Evolutionary conservation across 2,113 vertebrate genomes (phyloP).

Genomic region (Balaeniceps rex): DNA sequence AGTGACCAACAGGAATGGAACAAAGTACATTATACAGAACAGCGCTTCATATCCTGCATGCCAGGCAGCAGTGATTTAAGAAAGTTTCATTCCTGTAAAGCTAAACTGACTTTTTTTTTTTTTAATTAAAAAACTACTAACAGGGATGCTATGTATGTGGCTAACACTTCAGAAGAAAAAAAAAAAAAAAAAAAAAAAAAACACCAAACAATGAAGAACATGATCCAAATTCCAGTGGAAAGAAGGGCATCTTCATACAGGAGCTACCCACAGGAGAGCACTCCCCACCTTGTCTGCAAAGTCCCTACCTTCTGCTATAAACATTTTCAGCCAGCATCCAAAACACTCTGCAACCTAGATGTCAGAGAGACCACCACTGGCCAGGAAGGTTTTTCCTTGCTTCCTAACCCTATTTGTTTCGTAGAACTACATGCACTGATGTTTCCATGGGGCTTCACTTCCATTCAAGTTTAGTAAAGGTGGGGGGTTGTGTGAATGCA

Average conservation of each 20-base stretch:
- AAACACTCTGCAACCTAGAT: neutral
- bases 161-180: neutral
- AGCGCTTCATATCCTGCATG: neutral
- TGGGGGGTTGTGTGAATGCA: accelerated
- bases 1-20: neutral
- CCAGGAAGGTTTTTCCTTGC: neutral
- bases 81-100: neutral
- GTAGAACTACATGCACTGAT: neutral
- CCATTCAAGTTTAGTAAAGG: neutral
- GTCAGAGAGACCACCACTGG: no score
- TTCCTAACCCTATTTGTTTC: neutral
- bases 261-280: neutral
- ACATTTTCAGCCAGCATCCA: neutral
- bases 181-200: neutral
- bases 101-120: neutral
- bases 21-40: neutral
- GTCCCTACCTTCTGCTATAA: neutral
- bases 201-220: neutral
- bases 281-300: neutral
- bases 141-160: neutral
- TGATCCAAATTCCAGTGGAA: neutral
- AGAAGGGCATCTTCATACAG: neutral
- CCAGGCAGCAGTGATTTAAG: neutral
- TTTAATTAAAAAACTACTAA: neutral
- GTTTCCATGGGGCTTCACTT: neutral